These are phyloP conservation scores for Coilia nasus DNA, from an alignment of 2,797 vertebrate species.

Conservation along the genomic window DNA sequence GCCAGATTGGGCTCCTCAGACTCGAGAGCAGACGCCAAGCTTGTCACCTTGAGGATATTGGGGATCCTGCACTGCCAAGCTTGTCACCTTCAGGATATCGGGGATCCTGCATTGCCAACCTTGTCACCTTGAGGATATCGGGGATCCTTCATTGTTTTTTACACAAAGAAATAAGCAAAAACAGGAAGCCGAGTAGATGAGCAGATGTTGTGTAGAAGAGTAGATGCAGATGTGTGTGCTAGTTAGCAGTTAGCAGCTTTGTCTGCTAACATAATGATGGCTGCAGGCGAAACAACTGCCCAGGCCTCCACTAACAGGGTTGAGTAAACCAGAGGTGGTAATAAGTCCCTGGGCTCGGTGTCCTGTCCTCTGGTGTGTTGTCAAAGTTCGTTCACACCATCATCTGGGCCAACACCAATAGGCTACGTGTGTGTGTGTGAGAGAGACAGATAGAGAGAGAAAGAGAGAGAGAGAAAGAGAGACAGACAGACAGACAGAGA, in stretches of 20 bases:
- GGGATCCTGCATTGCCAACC: background rate
- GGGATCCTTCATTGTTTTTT: background rate
- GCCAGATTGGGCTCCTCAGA: background rate
- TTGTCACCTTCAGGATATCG: constrained; percentile 11
- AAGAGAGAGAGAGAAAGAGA: no score
- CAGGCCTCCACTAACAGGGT: background rate
- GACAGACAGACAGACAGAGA: no score
- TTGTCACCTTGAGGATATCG: constrained; percentile 14
- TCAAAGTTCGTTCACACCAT: background rate
- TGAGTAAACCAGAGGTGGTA: background rate
- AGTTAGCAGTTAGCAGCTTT: background rate
- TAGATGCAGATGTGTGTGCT: no score
- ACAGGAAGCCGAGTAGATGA: background rate
- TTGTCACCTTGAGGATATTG: constrained; percentile 11
- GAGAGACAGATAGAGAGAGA: no score
- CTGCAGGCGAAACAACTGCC: background rate
- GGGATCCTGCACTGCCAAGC: background rate
- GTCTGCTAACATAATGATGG: background rate
- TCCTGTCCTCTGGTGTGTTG: background rate
- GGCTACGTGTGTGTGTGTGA: no score
- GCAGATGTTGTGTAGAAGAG: constrained; percentile 23
- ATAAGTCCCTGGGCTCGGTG: background rate
- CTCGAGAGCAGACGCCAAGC: background rate
- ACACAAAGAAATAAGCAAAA: background rate
- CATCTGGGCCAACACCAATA: no score